A percentile compares a stretch with the other conserved stretches of the same genome.
Conservation (phyloP, 2,113 vertebrate genomes). For the Globicephala melas region DNA sequence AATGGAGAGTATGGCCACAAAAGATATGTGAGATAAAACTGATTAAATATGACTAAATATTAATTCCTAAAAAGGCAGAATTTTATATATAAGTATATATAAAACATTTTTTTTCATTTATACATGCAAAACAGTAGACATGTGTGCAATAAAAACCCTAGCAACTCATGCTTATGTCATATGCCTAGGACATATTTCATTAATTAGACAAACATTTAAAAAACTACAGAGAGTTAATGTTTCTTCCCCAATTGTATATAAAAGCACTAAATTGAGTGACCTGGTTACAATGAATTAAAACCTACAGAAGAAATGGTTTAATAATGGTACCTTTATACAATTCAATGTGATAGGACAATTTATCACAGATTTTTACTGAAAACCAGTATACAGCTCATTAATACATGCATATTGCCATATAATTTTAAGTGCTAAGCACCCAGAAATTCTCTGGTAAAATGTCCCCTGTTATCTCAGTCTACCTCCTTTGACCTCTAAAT, state of each 20-base stretch:
- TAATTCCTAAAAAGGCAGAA: constrained; percentile 14
- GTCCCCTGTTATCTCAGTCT: constrained; percentile 32
- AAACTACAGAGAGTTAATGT: constrained; percentile 3
- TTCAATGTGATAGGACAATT: constrained; percentile 76
- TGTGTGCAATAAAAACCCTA: not conserved
- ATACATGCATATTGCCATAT: constrained; percentile 71
- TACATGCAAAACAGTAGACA: not conserved
- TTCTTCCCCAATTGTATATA: constrained; percentile 45
- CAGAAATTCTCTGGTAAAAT: constrained; percentile 60
- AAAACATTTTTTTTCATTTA: not conserved
- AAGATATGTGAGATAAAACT: constrained; percentile 56
- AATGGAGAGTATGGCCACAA: not conserved
- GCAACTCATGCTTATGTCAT: not conserved
- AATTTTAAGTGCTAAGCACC: constrained; percentile 70
- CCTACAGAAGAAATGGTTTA: constrained; percentile 72
- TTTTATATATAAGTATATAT: not conserved
- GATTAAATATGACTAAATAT: constrained; percentile 38
- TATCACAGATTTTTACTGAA: constrained; percentile 77
- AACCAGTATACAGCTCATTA: constrained; percentile 77
- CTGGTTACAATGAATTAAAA: constrained; percentile 70
- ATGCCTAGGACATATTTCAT: not conserved
- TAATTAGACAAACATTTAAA: constrained; percentile 36
- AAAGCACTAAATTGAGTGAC: constrained; percentile 53
- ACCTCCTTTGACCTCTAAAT: not conserved
- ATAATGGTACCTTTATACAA: constrained; percentile 75